Base-by-base conservation (phyloP, 2,888 invertebrate genomes). In the Thera obeliscata region DNA sequence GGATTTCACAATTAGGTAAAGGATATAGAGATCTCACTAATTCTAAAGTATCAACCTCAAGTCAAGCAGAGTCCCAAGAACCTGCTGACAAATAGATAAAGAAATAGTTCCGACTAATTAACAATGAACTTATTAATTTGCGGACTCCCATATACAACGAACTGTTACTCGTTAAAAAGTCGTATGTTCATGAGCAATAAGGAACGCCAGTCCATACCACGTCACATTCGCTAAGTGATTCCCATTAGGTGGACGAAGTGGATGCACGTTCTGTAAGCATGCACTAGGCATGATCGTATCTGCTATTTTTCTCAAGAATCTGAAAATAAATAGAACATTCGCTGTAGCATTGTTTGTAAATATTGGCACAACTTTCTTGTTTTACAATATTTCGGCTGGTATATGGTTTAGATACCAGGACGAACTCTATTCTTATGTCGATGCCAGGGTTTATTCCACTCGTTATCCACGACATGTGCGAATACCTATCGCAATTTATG, bases 401-500 rank as follows among this genome's bases (percentile, higher is more conserved):
- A 49, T 46, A 46, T 2, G 8, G 38, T 7, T 56, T 36, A 49
- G 4, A 35, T 48, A 52, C 9, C 33, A 52, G 22, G 22, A 8
- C 49, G 22, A 22, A 22, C 50, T 12, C 22, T 8, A 9, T 33
- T 33, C 33, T 33, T 7, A 52, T 8, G 52, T 52, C 35, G 36
- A 58, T 56, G 48, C 35, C 58, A 11, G 48, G 43, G 36, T 33
- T 52, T 61, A 61, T 52, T 43, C 50, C 41, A 49, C 56, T 57
- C 49, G 57, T 46, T 52, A 52, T 36, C 52, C 57, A 43, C 63
- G 50, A 56, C 41, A 64, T 54, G 57, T 68, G 67, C 56, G 54
- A 68, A 64, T 67, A 52, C 52, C 22, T 52, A 61, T 57, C 33
- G 58, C 61, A 67, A 67, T 67, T 60, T 43, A 41, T 57, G 54